phyloP scores from a whole-genome alignment of 2,797 vertebrate species.

The Myioborus miniatus region DNA sequence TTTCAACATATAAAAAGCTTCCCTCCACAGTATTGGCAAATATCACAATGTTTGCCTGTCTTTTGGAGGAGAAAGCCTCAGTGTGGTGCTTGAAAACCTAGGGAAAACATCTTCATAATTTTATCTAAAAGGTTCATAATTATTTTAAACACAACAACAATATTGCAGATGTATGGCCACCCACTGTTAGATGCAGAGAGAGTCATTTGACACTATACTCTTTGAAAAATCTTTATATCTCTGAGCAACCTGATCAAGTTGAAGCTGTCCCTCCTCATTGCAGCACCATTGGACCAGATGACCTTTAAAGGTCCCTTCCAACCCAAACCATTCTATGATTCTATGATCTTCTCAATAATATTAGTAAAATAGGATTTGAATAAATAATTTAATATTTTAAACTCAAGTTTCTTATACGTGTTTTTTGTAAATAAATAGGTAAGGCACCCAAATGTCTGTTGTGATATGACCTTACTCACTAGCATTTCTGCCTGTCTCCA shows the following conservation, averaged over 20 bases:
- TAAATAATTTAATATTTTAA: background rate
- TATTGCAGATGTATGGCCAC: background rate
- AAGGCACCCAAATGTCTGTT: background rate
- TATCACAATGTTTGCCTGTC: background rate
- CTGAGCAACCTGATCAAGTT: background rate
- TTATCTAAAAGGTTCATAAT: background rate
- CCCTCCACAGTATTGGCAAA: background rate
- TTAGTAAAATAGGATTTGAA: background rate
- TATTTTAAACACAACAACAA: background rate
- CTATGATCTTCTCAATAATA: background rate
- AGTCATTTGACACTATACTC: background rate
- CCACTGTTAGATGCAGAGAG: background rate
- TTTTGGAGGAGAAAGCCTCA: background rate
- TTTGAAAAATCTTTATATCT: background rate
- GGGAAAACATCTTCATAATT: background rate
- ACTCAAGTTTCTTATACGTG: background rate
- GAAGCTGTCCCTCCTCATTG: background rate
- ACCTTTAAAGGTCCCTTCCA: background rate
- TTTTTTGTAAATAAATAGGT: background rate
- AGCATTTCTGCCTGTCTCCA: constrained; percentile 3
- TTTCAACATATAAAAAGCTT: background rate
- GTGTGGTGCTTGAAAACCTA: background rate
- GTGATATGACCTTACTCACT: background rate
- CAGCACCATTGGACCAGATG: accelerated
- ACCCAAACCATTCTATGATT: background rate